Evolutionary conservation across 2,888 invertebrate genomes (phyloP), one percentile per base, ranked within the genome.

Genomic region (Archips xylosteana): DNA sequence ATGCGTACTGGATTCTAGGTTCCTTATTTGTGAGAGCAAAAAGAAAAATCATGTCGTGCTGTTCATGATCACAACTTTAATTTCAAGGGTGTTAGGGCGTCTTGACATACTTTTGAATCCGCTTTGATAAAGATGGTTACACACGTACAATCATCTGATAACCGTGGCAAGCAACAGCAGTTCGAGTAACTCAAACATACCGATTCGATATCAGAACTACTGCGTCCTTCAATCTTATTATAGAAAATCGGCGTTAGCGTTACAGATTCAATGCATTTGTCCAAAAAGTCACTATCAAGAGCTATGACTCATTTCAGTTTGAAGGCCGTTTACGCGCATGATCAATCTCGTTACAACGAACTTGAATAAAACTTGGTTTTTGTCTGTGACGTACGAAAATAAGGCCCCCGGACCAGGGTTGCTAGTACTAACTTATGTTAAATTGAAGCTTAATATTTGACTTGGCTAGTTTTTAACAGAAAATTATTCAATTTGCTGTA

Each of bases 251-350:
- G 62, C 6, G 54, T 62, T 34, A 61, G 62, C 67, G 57, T 67
- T 66, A 23, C 23, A 12, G 6, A 57, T n/a, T 51, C 45, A 34
- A 54, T 62, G 67, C 67, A 72, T 61, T 61, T 61, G 54, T 45
- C 45, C 54, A 67, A 67, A 39, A 72, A 67, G 62, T 54, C 67
- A 67, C 61, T 71, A 67, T 36, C 67, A 62, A 36, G 51, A 54
- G 42, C 32, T 45, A 54, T 72, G 61, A 66, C 10, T 67, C 51
- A 67, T 49, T 47, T 34, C 34, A 1, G 23, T 57, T 62, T 66
- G 42, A 71, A 71, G 66, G 71, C 71, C 66, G 15, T 54, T 66
- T 60, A 45, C 42, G 12, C 34, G 65, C 51, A 51, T 54, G 36
- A 51, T 49, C 34, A 45, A 59, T 23, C 32, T 60, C 39, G 10